These are phyloP conservation scores for Labrus mixtus DNA, from an alignment of 2,113 vertebrate species.

Conservation along the genomic window DNA sequence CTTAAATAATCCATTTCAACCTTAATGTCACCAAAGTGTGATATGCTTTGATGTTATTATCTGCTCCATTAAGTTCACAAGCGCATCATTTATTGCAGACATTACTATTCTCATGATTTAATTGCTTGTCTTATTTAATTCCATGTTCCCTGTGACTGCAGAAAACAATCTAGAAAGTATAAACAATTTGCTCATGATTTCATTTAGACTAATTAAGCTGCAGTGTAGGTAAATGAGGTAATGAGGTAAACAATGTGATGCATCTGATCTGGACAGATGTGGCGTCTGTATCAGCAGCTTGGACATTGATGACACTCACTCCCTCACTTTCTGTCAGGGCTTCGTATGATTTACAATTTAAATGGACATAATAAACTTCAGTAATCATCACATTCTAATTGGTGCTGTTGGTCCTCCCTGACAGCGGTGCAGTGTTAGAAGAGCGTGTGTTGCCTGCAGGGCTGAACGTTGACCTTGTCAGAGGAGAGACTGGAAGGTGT, in stretches of 20 bases:
- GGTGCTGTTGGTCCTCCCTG: slow-evolving; percentile 59
- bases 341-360: slow-evolving; percentile 67
- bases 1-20: too few species aligned
- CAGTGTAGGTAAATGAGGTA: too few species aligned
- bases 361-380: slow-evolving; percentile 62
- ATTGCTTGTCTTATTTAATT: background rate
- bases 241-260: slow-evolving; percentile 10
- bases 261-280: slow-evolving; percentile 20
- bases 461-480: slow-evolving; percentile 61
- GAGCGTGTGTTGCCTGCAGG: slow-evolving; percentile 44
- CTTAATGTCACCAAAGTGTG: too few species aligned
- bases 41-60: too few species aligned
- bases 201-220: slow-evolving; percentile 12
- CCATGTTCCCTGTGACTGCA: too few species aligned
- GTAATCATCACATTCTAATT: slow-evolving; percentile 71
- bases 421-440: slow-evolving; percentile 36
- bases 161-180: background rate
- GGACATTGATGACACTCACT: slow-evolving; percentile 6
- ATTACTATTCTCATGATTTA: background rate
- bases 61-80: too few species aligned
- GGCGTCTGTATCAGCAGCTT: slow-evolving; percentile 3
- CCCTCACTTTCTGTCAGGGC: slow-evolving; percentile 38
- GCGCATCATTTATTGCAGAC: background rate
- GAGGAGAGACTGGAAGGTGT: slow-evolving; percentile 45
- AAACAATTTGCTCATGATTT: slow-evolving; percentile 7